phyloP scores from a whole-genome alignment of 53 echinoderm and acorn worm species.

The Antedon mediterranea region DNA sequence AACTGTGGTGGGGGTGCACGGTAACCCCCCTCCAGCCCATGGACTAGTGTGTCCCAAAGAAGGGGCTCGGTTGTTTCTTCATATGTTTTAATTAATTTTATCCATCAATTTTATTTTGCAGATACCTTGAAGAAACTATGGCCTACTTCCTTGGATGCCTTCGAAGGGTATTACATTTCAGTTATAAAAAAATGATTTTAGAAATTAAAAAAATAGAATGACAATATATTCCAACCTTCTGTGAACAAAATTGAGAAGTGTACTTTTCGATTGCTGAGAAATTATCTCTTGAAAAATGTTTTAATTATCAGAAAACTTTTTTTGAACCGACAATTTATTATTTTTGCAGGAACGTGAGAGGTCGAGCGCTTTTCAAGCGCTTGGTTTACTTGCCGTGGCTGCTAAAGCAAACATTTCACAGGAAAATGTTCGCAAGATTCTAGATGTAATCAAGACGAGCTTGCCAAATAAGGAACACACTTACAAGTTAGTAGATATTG shows the following conservation, averaged over 20 bases:
- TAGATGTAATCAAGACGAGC: slow-evolving; percentile 36
- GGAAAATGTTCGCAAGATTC: slow-evolving; percentile 53
- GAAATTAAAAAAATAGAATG: too few species aligned
- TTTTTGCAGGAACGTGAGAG: slow-evolving; percentile 58
- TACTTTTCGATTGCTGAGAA: too few species aligned
- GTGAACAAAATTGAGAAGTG: too few species aligned
- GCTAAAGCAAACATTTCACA: slow-evolving; percentile 70
- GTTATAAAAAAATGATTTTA: too few species aligned
- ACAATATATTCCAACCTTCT: too few species aligned
- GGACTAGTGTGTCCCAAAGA: too few species aligned
- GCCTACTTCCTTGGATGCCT: slow-evolving; percentile 49
- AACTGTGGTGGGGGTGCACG: too few species aligned
- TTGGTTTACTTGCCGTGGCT: slow-evolving; percentile 79
- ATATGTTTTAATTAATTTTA: background rate
- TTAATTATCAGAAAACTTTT: background rate
- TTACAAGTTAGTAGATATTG: slow-evolving; percentile 31
- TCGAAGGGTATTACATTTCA: slow-evolving; percentile 40
- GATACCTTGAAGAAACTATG: slow-evolving; percentile 74
- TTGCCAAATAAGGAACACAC: slow-evolving; percentile 51
- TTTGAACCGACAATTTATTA: background rate
- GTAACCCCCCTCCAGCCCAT: too few species aligned
- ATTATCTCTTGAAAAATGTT: background rate
- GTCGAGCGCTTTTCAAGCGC: slow-evolving; percentile 83
- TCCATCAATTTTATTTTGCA: slow-evolving; percentile 20
- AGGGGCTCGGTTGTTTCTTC: too few species aligned